Percentiles rank a stretch among this genome's conserved stretches.
These are phyloP conservation scores for Neelides folsomi DNA, from an alignment of 2,888 invertebrate genomes.

Conservation along the genomic window DNA sequence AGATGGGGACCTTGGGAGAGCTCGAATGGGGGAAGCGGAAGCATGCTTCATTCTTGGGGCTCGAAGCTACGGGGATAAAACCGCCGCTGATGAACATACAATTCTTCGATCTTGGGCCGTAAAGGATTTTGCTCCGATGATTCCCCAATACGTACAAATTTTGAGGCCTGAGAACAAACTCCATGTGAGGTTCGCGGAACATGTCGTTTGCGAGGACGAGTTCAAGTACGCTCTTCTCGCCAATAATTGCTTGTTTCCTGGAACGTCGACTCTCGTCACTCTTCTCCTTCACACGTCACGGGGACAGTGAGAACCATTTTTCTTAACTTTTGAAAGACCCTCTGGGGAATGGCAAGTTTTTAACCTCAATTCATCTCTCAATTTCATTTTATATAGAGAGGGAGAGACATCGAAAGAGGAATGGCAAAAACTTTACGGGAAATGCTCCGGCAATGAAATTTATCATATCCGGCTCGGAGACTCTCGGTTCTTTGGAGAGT, in stretches of 20 bases:
- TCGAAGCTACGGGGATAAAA: conserved; percentile 88
- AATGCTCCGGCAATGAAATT: conserved; percentile 97
- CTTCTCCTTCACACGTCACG: conserved; percentile 88
- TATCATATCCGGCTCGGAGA: conserved; percentile 91
- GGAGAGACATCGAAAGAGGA: conserved; percentile 89
- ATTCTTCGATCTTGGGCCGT: conserved; percentile 89
- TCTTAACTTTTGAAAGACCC: neutral
- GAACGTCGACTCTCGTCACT: conserved; percentile 91
- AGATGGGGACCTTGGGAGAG: conserved; percentile 85
- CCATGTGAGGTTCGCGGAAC: conserved; percentile 96
- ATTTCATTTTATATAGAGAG: conserved; percentile 48
- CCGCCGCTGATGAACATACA: conserved; percentile 72
- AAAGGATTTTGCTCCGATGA: conserved; percentile 91
- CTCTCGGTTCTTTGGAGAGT: conserved; percentile 93
- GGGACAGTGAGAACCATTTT: conserved; percentile 69
- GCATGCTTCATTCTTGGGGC: conserved; percentile 94
- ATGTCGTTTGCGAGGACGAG: conserved; percentile 85
- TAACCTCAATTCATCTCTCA: neutral
- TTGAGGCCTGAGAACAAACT: conserved; percentile 96
- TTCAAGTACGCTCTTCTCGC: conserved; percentile 95
- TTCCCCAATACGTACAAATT: conserved; percentile 84
- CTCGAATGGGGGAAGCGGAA: conserved; percentile 92
- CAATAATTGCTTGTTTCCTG: conserved; percentile 96
- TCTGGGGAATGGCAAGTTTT: neutral
- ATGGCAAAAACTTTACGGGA: conserved; percentile 93